A percentile compares a stretch with the other conserved stretches of the same genome.
Conservation (phyloP, 2,888 invertebrate genomes). For the Latrodectus hesperus region DNA sequence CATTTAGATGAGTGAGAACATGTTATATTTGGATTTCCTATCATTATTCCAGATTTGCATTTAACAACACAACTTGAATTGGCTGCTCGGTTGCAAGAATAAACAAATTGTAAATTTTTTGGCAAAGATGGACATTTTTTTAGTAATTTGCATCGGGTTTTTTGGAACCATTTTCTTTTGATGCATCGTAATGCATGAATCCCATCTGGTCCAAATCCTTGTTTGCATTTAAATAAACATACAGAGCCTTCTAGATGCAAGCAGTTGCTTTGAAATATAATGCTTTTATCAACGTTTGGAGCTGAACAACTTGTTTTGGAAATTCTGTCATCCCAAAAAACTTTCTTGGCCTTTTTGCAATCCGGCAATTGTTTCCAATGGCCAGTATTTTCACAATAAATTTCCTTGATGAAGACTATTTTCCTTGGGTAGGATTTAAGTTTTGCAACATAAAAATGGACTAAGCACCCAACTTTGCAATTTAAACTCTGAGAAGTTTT, state of each 20-base stretch:
- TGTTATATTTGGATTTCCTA: neutral
- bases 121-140: neutral
- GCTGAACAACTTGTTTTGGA: neutral
- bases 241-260: neutral
- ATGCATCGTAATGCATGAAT: neutral
- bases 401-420: conserved; percentile 3
- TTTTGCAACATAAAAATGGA: neutral
- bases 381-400: neutral
- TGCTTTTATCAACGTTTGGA: neutral
- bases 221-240: conserved; percentile 15
- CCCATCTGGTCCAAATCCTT: neutral
- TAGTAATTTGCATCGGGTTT: neutral
- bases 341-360: neutral
- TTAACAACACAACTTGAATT: neutral
- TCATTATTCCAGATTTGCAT: neutral
- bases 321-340: conserved; percentile 1
- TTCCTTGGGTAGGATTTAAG: neutral
- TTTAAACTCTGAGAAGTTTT: neutral
- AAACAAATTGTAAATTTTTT: neutral
- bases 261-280: neutral
- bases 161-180: conserved; percentile 8
- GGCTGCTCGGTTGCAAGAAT: neutral
- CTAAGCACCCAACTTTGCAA: conserved; percentile 27
- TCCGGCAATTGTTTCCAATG: conserved; percentile 14
- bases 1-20: neutral